Evolutionary conservation across 2,888 invertebrate genomes (phyloP).

Genomic region (Agrilus biguttatus): DNA sequence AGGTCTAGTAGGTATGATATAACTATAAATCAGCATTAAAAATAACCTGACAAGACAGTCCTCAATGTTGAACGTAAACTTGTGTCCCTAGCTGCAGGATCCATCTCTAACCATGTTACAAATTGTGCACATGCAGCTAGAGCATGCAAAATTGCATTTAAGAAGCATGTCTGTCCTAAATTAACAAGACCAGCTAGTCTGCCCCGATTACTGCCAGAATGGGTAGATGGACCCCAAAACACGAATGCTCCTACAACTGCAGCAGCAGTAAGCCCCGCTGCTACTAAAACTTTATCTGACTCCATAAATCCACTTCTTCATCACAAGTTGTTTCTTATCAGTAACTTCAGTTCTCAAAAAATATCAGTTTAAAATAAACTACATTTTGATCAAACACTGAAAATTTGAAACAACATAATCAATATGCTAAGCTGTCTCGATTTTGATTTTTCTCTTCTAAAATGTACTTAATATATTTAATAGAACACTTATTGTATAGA

Average conservation of each 20-base stretch:
- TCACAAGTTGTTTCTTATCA: too few relatives aligned
- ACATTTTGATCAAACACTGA: too few relatives aligned
- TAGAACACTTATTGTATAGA: too few relatives aligned
- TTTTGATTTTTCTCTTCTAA: too few relatives aligned
- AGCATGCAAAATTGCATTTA: constrained; percentile 83
- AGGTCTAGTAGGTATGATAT: too few relatives aligned
- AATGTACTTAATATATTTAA: too few relatives aligned
- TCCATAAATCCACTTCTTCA: constrained; percentile 35
- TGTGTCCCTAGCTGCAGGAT: constrained; percentile 46
- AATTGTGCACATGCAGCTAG: constrained; percentile 78
- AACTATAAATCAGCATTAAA: constrained; percentile 5
- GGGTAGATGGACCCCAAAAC: constrained; percentile 61
- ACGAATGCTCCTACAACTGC: constrained; percentile 73
- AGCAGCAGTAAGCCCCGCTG: constrained; percentile 66
- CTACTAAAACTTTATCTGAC: constrained; percentile 60
- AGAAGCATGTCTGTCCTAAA: constrained; percentile 83
- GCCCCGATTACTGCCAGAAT: constrained; percentile 42
- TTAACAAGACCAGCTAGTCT: constrained; percentile 78
- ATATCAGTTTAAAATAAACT: too few relatives aligned
- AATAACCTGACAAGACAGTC: constrained; percentile 56
- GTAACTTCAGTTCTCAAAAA: too few relatives aligned
- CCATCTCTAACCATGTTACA: constrained; percentile 65
- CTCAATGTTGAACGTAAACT: constrained; percentile 61
- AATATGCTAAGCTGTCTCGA: too few relatives aligned
- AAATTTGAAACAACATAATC: too few relatives aligned